These are phyloP conservation scores for Acanthiza pusilla DNA, from an alignment of 2,797 vertebrate genomes.

Conservation along the genomic window DNA sequence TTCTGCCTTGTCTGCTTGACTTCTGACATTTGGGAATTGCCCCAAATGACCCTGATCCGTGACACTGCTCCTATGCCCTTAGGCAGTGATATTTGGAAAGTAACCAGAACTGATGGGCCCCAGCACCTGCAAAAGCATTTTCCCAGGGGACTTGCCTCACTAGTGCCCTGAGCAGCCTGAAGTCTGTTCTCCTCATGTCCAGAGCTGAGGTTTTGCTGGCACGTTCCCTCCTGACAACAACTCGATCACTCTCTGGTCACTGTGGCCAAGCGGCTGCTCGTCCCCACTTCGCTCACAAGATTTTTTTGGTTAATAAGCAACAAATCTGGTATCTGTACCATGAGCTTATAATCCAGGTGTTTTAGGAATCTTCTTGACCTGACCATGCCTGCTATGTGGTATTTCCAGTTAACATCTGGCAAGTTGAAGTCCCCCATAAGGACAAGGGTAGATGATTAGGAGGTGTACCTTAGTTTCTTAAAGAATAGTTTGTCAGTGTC, in stretches of 20 bases:
- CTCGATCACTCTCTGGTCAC: accelerated
- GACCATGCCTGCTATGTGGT: neutral
- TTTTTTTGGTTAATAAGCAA: neutral
- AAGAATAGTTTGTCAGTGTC: neutral
- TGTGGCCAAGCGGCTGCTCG: accelerated
- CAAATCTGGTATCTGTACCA: neutral
- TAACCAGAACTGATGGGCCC: neutral
- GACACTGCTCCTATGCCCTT: neutral
- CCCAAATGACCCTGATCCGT: too few relatives aligned
- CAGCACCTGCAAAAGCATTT: accelerated
- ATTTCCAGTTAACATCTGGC: neutral
- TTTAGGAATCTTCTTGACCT: neutral
- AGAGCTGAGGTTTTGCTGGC: neutral
- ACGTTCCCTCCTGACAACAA: neutral
- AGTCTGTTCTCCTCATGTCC: neutral
- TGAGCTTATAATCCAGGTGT: neutral
- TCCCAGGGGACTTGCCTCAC: neutral
- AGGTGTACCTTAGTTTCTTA: neutral
- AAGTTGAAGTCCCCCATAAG: neutral
- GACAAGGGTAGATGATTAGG: neutral
- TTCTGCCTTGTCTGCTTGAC: neutral
- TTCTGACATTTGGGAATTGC: neutral
- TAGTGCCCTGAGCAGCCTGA: neutral
- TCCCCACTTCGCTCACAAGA: neutral
- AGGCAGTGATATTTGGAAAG: accelerated